Evolutionary conservation across 1,140 invertebrate species (phyloP).

Genomic region (Drosophila nebulosa): DNA sequence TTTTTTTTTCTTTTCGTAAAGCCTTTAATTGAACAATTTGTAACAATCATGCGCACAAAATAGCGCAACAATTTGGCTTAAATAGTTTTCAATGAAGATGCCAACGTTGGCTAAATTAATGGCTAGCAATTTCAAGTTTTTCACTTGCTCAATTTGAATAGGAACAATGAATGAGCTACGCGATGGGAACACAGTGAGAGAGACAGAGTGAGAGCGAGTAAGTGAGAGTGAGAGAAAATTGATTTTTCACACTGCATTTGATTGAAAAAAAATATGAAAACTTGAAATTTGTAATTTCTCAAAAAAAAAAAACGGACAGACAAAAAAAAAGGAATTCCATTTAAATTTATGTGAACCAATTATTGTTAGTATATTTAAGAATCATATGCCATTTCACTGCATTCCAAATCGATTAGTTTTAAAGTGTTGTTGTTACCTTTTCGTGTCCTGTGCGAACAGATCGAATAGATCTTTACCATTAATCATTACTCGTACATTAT

Average conservation of each 20-base stretch:
- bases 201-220: too few relatives aligned
- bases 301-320: too few relatives aligned
- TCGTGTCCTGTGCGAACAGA: neutral
- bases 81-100: conserved; percentile 75
- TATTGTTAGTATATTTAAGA: too few relatives aligned
- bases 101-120: conserved; percentile 58
- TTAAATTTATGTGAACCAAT: too few relatives aligned
- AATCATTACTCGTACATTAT: neutral
- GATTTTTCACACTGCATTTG: neutral
- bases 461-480: neutral
- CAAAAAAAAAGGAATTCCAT: too few relatives aligned
- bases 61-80: conserved; percentile 78
- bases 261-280: conserved; percentile 7
- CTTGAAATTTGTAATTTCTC: too few relatives aligned
- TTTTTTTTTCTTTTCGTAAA: conserved; percentile 54
- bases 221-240: conserved; percentile 5
- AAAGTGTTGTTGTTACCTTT: neutral
- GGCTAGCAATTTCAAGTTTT: conserved; percentile 47
- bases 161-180: conserved; percentile 27
- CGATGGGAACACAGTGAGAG: too few relatives aligned
- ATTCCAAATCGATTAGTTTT: neutral
- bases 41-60: conserved; percentile 79
- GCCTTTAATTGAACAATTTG: conserved; percentile 79
- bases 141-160: conserved; percentile 11
- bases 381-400: too few relatives aligned